A percentile compares a stretch with the other conserved stretches of the same genome.
phyloP scores from a whole-genome alignment of 2,888 invertebrate species.

The Cerceris rybyensis region DNA sequence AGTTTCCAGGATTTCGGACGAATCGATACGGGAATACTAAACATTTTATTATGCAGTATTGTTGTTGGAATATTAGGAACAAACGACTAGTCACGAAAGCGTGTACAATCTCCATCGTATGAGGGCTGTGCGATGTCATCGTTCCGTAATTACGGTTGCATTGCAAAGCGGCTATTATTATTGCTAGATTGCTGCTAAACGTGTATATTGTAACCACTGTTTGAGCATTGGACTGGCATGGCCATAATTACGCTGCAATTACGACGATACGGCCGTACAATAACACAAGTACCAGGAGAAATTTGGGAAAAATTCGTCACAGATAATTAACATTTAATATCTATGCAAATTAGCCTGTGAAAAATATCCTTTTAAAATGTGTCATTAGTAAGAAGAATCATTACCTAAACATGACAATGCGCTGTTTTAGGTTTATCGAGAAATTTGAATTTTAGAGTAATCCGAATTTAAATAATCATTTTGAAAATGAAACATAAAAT shows the following conservation, averaged over 20 bases:
- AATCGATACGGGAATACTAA: constrained; percentile 32
- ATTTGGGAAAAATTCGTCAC: no score
- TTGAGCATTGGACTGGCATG: constrained; percentile 30
- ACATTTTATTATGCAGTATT: constrained; percentile 37
- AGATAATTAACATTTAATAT: no score
- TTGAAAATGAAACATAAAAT: no score
- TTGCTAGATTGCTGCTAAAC: constrained; percentile 42
- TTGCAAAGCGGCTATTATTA: constrained; percentile 48
- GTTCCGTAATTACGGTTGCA: constrained; percentile 44
- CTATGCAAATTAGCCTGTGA: no score
- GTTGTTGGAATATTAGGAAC: background rate
- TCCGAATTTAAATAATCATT: no score
- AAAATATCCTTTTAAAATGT: no score
- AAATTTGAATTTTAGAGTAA: no score
- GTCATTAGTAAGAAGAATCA: no score
- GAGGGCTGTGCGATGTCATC: constrained; percentile 40
- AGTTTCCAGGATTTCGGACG: background rate
- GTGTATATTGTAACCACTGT: constrained; percentile 12
- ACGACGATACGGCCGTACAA: constrained; percentile 19
- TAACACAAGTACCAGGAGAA: no score
- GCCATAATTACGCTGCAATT: constrained; percentile 43
- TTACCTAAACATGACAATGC: no score
- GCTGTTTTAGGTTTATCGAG: no score
- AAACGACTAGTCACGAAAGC: constrained; percentile 7
- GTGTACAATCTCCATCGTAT: constrained; percentile 24